Base-by-base conservation (phyloP, 2,888 invertebrate species). In the Selenia dentaria region DNA sequence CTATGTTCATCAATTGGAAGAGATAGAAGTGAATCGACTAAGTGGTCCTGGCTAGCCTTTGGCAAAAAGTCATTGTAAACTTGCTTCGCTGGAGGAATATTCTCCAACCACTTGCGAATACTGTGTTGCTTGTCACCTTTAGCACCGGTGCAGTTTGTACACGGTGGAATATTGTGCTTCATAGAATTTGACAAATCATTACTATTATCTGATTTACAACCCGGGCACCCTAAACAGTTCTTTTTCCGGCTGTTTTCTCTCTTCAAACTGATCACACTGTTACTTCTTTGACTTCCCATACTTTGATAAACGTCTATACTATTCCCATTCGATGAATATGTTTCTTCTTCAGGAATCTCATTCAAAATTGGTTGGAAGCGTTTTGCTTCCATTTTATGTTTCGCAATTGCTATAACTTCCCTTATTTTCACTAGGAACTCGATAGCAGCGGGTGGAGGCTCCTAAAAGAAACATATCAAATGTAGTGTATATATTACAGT, bases 341-440 rank as follows among this genome's bases (percentile, higher is more conserved):
- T 88, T 60, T 94, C 94, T 82, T 96, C 97, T 86, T 97, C 97
- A 0, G 96, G 96, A 64, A 97, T 97, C 67, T 94, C 93, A 39
- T 94, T 92, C 3, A 97, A 84, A 35, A 94, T 94, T 0, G 97
- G 97, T 46, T 94, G 92, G 70, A 95, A 97, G 46, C 94, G 92
- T 80, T 97, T 96, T 0, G 94, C 86, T 26, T 94, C 93, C 95
- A 97, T 96, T 87, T 97, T 97, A 64, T 95, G 95, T 72, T 97
- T 97, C 4, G 97, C 97, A 35, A 97, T 94, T 27, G 96, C 92
- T 62, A 97, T 97, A 3, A 97, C 97, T 91, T 97, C 97, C 51
- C 98, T 93, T 53, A 98, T 96, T 92, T 97, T 96, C 0, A 94
- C 92, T 35, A 98, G 91, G 76, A 98, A 98, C 79, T 98, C 97